phyloP scores from a whole-genome alignment of 2,113 vertebrate genomes.

The Dissostichus mawsoni region DNA sequence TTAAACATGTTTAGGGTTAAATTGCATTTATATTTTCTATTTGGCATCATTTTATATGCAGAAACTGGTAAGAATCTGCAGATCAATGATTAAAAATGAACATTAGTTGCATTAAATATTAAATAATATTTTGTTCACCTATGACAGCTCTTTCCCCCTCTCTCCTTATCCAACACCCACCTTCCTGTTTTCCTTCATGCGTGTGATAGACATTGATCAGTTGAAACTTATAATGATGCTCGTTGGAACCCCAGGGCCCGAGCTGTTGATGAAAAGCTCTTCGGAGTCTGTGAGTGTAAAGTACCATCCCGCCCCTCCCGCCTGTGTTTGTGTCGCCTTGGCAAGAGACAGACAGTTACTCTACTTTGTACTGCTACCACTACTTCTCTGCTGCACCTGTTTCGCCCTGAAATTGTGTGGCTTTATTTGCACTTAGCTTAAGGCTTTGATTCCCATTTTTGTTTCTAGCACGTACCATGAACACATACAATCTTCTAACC shows the following conservation, averaged over 20 bases:
- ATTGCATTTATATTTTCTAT: neutral
- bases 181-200: conserved; percentile 96
- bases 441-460: conserved; percentile 34
- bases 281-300: conserved; percentile 95
- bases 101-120: neutral
- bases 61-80: neutral
- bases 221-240: conserved; percentile 98
- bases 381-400: conserved; percentile 25
- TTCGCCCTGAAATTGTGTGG: conserved; percentile 7
- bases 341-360: neutral
- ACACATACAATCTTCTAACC: conserved; percentile 15
- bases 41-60: neutral
- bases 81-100: neutral
- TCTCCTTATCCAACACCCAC: conserved; percentile 23
- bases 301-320: conserved; percentile 50
- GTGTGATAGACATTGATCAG: conserved; percentile 98
- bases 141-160: conserved; percentile 33
- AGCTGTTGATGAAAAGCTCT: conserved; percentile 99
- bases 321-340: conserved; percentile 46
- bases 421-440: conserved; percentile 34
- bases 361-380: conserved; percentile 18
- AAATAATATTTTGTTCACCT: neutral
- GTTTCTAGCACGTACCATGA: conserved; percentile 22
- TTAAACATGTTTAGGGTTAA: neutral
- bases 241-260: conserved; percentile 95